Evolutionary conservation across 30 jellyfish, hydroid and myxozoan genomes (phyloP), one percentile per base, ranked within the genome.

Genomic region (Catostylus mosaicus): DNA sequence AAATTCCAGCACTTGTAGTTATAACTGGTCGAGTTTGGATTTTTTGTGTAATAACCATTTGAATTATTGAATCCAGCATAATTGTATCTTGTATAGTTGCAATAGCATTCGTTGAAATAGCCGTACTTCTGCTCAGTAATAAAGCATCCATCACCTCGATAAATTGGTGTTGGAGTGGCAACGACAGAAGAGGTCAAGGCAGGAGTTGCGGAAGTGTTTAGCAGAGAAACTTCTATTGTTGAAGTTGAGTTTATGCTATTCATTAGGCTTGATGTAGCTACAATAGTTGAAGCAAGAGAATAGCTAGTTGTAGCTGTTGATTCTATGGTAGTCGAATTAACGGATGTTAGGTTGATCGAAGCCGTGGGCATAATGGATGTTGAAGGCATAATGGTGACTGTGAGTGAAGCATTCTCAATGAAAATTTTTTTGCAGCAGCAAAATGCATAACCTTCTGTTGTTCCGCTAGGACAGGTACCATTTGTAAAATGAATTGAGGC

Each of bases 1-100:
- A 83, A 43, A 31, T 83, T 83, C 82, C 84, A 83, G 75, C 94
- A 83, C 18, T 47, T 83, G 54, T 54, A 71, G 18, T 62, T 65
- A 46, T 10, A 70, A n/a, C 45, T 40, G 3, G 86, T 83, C 19
- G 82, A 61, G 31, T 82, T 82, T 0, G 30, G 37, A 11, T 46
- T 60, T 26, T 45, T 43, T 0, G 79, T 79, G 82, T 79, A 79
- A 34, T 45, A 73, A 6, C 84, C 84, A 29, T 40, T 46, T 29
- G 90, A 40, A 69, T 70, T 70, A 52, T 79, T 79, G 70, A 79
- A 79, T 30, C 82, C 90, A 8, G 11, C 73, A 45, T 79, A 66
- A 16, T 79, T 43, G 30, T 70, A 46, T 27, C 90, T 31, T 10
- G 90, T 79, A 14, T 79, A 37, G 73, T 70, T 70, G 67, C 90